phyloP scores from a whole-genome alignment of 2,888 invertebrate species.

The Pollenia amentaria region DNA sequence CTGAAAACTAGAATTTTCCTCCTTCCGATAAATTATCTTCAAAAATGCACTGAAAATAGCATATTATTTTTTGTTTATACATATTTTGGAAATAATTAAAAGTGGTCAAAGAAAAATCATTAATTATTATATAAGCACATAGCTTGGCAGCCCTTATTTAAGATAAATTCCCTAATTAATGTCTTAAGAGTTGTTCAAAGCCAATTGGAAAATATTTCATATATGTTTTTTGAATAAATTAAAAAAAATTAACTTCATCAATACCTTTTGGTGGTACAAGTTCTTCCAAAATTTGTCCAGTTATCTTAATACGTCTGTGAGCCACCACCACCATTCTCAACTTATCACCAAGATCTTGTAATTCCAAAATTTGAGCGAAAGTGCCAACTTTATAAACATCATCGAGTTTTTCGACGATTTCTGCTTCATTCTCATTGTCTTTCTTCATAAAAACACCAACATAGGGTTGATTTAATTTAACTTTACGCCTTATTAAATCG shows the following conservation, averaged over 20 bases:
- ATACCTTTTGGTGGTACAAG: slow-evolving; percentile 85
- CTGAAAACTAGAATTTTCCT: no score
- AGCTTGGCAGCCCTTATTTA: no score
- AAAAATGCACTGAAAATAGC: no score
- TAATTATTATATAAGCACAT: no score
- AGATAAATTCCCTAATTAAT: no score
- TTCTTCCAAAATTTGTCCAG: slow-evolving; percentile 91
- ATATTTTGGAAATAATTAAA: no score
- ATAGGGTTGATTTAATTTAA: slow-evolving; percentile 98
- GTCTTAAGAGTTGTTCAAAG: no score
- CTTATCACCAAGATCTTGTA: slow-evolving; percentile 97
- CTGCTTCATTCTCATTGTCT: slow-evolving; percentile 94
- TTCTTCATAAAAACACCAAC: slow-evolving; percentile 98
- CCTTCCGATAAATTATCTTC: no score
- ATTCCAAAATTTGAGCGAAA: slow-evolving; percentile 98
- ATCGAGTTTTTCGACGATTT: slow-evolving; percentile 92
- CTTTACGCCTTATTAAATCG: slow-evolving; percentile 95
- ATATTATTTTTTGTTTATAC: no score
- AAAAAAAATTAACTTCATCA: neutral
- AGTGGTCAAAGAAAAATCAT: no score
- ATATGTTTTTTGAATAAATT: slow-evolving; percentile 12
- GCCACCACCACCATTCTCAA: slow-evolving; percentile 97
- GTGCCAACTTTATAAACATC: slow-evolving; percentile 96
- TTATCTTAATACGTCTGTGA: slow-evolving; percentile 93
- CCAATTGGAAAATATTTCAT: neutral